These are phyloP conservation scores for Drosophila longiperda DNA, from an alignment of 2,888 invertebrate genomes.

Conservation along the genomic window DNA sequence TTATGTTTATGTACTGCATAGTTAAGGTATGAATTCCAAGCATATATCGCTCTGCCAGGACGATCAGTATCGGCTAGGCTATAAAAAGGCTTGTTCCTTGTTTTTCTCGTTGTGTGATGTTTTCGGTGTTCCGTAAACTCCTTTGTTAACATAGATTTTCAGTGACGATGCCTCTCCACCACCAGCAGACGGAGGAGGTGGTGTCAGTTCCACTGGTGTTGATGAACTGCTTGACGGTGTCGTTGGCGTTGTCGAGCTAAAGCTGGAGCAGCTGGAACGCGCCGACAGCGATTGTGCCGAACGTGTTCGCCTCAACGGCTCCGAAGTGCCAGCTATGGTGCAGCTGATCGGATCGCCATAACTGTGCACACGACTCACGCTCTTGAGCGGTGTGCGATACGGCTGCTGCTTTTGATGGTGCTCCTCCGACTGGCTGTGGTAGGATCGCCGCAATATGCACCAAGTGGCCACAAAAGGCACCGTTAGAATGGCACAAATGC, in stretches of 20 bases:
- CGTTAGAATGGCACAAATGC: constrained; percentile 79
- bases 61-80: constrained; percentile 22
- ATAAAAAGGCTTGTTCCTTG: constrained; percentile 47
- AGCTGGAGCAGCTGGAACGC: constrained; percentile 61
- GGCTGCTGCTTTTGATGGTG: constrained; percentile 40
- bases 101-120: constrained; percentile 39
- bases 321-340: constrained; percentile 28
- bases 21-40: constrained; percentile 39
- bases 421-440: constrained; percentile 66
- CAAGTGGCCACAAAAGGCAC: constrained; percentile 83
- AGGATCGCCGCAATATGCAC: constrained; percentile 81
- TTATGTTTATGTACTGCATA: constrained; percentile 16
- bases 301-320: constrained; percentile 59
- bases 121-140: constrained; percentile 36
- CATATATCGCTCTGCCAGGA: constrained; percentile 35
- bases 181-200: constrained; percentile 41
- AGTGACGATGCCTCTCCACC: constrained; percentile 30
- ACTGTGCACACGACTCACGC: constrained; percentile 59
- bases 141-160: constrained; percentile 53
- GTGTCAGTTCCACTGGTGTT: constrained; percentile 62
- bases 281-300: constrained; percentile 67
- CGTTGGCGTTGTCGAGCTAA: constrained; percentile 54
- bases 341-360: constrained; percentile 54
- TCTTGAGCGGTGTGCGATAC: constrained; percentile 51
- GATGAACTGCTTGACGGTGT: constrained; percentile 62